Percentiles rank a stretch among this genome's conserved stretches.
Conservation (phyloP, 2,888 invertebrate genomes). For the Aquatica leii region DNA sequence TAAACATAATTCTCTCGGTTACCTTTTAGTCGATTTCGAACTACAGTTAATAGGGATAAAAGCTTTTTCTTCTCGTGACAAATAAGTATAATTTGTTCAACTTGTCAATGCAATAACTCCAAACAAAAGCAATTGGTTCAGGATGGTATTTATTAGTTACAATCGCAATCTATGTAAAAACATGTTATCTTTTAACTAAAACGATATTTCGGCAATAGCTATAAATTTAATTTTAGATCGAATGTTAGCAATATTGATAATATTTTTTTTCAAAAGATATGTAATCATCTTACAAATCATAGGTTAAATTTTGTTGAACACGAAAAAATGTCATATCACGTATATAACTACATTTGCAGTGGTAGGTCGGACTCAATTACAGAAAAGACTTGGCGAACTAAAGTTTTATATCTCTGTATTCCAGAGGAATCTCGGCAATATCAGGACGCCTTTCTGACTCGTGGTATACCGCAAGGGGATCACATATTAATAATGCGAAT, state of each 20-base stretch:
- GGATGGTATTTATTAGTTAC: too few species aligned
- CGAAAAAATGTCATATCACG: slow-evolving; percentile 43
- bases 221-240: not conserved
- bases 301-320: slow-evolving; percentile 35
- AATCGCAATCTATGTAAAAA: slow-evolving; percentile 45
- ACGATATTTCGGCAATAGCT: too few species aligned
- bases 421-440: slow-evolving; percentile 44
- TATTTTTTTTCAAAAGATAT: too few species aligned
- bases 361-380: slow-evolving; percentile 46
- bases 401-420: slow-evolving; percentile 46
- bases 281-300: not conserved
- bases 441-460: slow-evolving; percentile 38
- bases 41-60: slow-evolving; percentile 44
- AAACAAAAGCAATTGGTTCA: slow-evolving; percentile 32
- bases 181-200: slow-evolving; percentile 48
- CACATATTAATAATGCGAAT: slow-evolving; percentile 44
- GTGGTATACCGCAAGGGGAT: slow-evolving; percentile 38
- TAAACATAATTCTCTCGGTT: not conserved
- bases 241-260: not conserved
- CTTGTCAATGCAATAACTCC: slow-evolving; percentile 43
- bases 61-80: slow-evolving; percentile 42
- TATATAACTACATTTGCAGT: slow-evolving; percentile 37
- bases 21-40: slow-evolving; percentile 14
- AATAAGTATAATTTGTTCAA: slow-evolving; percentile 39
- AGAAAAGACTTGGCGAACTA: slow-evolving; percentile 27